A percentile compares a stretch with the other conserved stretches of the same genome.
Conservation (phyloP, 2,113 vertebrate species). For the Macroglossus sobrinus region DNA sequence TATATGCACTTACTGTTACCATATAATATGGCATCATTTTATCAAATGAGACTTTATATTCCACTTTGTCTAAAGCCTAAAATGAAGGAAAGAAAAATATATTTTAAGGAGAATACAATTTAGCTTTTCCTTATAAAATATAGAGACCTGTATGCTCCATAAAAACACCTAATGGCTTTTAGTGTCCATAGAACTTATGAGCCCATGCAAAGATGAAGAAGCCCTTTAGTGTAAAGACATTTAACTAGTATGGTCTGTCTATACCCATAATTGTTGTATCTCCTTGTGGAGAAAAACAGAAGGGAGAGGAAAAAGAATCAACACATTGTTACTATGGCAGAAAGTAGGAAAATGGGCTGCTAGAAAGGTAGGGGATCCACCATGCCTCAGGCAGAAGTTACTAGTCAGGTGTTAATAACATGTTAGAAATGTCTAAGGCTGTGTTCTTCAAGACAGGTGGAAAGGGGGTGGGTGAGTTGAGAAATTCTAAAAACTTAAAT, state of each 20-base stretch:
- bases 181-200: neutral
- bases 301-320: neutral
- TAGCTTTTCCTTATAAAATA: slow-evolving; percentile 31
- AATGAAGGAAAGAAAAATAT: slow-evolving; percentile 4
- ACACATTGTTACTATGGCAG: neutral
- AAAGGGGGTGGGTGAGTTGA: neutral
- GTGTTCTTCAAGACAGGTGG: neutral
- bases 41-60: neutral
- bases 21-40: neutral
- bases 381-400: neutral
- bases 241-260: neutral
- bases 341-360: neutral
- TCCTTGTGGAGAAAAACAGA: neutral
- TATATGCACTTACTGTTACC: neutral
- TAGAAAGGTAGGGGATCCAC: neutral
- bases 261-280: neutral
- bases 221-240: neutral
- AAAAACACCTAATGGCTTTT: neutral
- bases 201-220: neutral
- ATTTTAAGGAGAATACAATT: neutral
- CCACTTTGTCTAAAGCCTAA: slow-evolving; percentile 8
- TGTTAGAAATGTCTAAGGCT: neutral
- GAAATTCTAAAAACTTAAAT: neutral
- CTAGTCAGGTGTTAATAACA: neutral
- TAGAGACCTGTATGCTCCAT: neutral